Percentiles rank a stretch among this genome's conserved stretches.
Conservation (phyloP, 2,113 vertebrate genomes). For the Macaca nemestrina region DNA sequence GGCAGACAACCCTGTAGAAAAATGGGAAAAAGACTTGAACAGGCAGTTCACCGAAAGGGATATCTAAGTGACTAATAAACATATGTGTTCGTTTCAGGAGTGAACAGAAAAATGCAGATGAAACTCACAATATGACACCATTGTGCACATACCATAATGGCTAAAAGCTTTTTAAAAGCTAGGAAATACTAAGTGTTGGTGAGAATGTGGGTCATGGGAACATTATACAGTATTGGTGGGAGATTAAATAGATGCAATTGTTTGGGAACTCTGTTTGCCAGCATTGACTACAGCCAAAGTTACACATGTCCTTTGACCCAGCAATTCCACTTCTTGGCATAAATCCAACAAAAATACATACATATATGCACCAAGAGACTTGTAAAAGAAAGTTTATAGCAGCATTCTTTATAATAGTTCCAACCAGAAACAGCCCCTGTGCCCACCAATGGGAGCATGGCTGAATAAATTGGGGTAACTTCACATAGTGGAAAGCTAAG, state of each 20-base stretch:
- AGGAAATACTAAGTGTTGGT: neutral
- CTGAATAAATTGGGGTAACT: neutral
- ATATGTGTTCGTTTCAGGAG: neutral
- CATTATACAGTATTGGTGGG: neutral
- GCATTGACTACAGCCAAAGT: neutral
- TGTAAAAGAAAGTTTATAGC: neutral
- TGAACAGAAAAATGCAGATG: neutral
- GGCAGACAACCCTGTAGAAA: neutral
- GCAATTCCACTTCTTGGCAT: slow-evolving; percentile 13
- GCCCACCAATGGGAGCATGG: neutral
- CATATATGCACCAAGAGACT: neutral
- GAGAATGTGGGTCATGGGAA: neutral
- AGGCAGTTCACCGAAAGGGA: neutral
- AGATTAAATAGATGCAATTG: neutral
- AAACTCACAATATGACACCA: neutral
- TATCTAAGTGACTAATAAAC: neutral
- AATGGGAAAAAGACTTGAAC: neutral
- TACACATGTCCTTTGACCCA: neutral
- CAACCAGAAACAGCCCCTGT: neutral
- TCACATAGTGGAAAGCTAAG: neutral
- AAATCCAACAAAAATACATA: slow-evolving; percentile 15
- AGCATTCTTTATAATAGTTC: neutral
- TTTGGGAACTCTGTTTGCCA: neutral
- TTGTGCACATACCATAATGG: neutral
- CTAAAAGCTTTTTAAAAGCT: neutral